These are phyloP conservation scores for Desmophyllum pertusum DNA, from an alignment of 92 coral and sea anemone species.

Conservation along the genomic window DNA sequence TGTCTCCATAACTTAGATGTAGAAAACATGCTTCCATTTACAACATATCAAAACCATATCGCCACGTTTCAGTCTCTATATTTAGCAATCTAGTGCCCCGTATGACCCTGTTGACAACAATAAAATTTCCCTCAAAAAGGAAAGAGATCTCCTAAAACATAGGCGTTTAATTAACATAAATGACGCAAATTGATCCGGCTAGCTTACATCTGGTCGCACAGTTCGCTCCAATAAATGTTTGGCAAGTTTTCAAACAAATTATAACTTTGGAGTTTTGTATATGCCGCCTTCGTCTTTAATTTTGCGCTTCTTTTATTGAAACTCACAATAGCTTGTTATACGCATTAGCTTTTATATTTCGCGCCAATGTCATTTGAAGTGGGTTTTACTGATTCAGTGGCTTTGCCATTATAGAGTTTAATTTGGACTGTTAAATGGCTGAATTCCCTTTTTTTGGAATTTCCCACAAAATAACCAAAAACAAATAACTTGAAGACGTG, in stretches of 20 bases:
- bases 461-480: neutral
- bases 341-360: no score
- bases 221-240: neutral
- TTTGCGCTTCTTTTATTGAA: no score
- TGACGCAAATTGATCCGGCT: neutral
- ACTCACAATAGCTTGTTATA: no score
- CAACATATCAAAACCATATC: neutral
- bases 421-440: no score
- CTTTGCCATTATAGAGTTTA: no score
- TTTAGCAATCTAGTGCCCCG: neutral
- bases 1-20: no score
- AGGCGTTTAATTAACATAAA: neutral
- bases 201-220: neutral
- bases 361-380: no score
- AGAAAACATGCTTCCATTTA: no score
- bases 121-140: neutral
- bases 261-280: neutral
- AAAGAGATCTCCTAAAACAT: neutral
- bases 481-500: neutral
- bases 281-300: neutral
- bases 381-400: no score
- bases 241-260: neutral
- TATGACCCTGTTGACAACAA: constrained; percentile 13
- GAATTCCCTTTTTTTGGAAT: no score
- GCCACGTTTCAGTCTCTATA: neutral